Evolutionary conservation across 2,888 invertebrate species (phyloP).

Genomic region (Phengaris arion): DNA sequence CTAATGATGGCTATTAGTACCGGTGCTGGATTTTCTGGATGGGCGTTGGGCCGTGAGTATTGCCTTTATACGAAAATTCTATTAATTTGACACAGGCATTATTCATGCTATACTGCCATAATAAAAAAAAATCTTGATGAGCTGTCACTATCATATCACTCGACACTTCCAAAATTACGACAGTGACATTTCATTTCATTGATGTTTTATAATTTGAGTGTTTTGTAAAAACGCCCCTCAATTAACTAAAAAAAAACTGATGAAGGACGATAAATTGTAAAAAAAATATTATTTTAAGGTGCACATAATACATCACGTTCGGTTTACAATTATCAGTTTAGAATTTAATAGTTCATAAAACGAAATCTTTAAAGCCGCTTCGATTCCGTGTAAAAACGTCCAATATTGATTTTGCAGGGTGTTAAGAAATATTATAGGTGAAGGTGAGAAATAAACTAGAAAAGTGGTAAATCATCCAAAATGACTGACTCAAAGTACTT

Average conservation of each 20-base stretch:
- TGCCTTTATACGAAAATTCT: too few relatives aligned
- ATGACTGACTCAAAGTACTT: slow-evolving; percentile 99
- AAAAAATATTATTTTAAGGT: neutral
- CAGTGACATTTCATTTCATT: neutral
- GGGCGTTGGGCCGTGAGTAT: too few relatives aligned
- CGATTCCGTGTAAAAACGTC: neutral
- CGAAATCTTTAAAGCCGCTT: neutral
- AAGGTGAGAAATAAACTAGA: neutral
- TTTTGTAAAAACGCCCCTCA: neutral
- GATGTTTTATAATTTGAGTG: neutral
- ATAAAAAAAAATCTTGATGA: neutral
- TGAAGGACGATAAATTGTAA: neutral
- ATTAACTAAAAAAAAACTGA: neutral
- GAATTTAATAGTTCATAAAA: neutral
- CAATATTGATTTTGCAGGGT: slow-evolving; percentile 26
- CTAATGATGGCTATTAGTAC: too few relatives aligned
- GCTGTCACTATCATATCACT: neutral
- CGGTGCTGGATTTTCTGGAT: too few relatives aligned
- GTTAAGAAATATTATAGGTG: neutral
- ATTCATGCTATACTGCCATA: too few relatives aligned
- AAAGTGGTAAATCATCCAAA: slow-evolving; percentile 39
- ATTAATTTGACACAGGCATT: too few relatives aligned
- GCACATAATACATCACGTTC: neutral
- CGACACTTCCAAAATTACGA: neutral
- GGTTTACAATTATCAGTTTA: neutral